phyloP scores from a whole-genome alignment of 2,888 invertebrate genomes.

The Melinaea menophilus region DNA sequence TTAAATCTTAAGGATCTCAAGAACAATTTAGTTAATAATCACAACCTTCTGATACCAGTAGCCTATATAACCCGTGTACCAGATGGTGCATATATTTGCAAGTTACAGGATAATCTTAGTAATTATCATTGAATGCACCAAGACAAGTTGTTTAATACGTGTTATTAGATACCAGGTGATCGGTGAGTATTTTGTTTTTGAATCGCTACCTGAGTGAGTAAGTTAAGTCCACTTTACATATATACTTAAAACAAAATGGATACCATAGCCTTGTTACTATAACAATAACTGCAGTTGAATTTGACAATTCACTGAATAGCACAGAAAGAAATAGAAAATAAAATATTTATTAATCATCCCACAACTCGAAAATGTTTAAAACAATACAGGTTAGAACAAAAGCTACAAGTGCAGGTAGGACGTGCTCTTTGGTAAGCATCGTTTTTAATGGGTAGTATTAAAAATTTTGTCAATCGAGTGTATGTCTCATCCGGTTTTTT shows the following conservation, averaged over 20 bases:
- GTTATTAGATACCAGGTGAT: conserved; percentile 19
- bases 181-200: conserved; percentile 18
- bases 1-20: background rate
- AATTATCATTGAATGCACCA: conserved; percentile 26
- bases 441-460: background rate
- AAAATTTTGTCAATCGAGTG: background rate
- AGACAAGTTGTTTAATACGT: conserved; percentile 24
- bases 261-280: no score
- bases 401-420: conserved; percentile 23
- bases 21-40: conserved; percentile 27
- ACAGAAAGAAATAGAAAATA: no score
- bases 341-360: no score
- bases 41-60: conserved; percentile 60
- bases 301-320: no score
- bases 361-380: conserved; percentile 3
- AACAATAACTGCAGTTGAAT: no score
- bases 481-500: conserved; percentile 23
- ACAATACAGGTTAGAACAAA: conserved; percentile 23
- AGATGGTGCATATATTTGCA: conserved; percentile 44
- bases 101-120: conserved; percentile 29
- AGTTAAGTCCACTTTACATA: background rate
- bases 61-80: conserved; percentile 55
- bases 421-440: conserved; percentile 21
- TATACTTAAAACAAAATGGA: no score
- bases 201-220: conserved; percentile 18